Evolutionary conservation across 2,113 vertebrate species (phyloP).

Genomic region (Atrichornis clamosus): DNA sequence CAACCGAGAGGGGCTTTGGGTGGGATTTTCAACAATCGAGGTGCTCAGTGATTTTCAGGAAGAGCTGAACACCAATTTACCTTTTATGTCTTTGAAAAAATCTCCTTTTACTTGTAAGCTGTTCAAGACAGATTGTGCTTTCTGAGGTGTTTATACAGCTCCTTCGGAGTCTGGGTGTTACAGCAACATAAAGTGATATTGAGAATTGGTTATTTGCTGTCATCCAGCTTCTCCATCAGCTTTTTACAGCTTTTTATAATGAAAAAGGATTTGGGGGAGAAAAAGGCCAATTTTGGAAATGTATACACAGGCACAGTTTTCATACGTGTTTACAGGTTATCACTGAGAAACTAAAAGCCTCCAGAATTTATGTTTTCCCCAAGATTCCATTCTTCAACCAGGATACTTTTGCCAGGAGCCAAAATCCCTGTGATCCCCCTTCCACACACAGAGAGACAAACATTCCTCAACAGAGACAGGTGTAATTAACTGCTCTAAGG

Average conservation of each 20-base stretch:
- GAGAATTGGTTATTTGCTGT: not conserved
- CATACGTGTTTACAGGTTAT: not conserved
- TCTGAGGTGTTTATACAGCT: slow-evolving; percentile 24
- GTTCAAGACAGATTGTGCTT: slow-evolving; percentile 18
- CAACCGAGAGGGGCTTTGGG: not conserved
- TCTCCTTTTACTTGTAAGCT: slow-evolving; percentile 13
- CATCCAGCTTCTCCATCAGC: not conserved
- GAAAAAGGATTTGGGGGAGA: not conserved
- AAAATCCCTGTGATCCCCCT: not conserved
- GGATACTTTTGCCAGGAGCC: not conserved
- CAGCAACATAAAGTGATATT: not conserved
- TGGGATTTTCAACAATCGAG: not conserved
- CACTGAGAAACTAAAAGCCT: not conserved
- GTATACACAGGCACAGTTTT: not conserved
- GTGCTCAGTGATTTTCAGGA: not conserved
- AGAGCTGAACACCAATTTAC: slow-evolving; percentile 2
- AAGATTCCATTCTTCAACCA: not conserved
- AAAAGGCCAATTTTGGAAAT: not conserved
- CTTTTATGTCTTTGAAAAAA: not conserved
- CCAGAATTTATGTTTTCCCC: not conserved
- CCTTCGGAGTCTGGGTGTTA: not conserved
- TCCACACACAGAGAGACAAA: not conserved
- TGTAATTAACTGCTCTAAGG: not conserved
- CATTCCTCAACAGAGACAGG: not conserved
- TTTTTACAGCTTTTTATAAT: slow-evolving; percentile 11